Percentiles rank a stretch among this genome's conserved stretches.
Conservation (phyloP, 2,113 vertebrate genomes). For the Ceratotherium simum region DNA sequence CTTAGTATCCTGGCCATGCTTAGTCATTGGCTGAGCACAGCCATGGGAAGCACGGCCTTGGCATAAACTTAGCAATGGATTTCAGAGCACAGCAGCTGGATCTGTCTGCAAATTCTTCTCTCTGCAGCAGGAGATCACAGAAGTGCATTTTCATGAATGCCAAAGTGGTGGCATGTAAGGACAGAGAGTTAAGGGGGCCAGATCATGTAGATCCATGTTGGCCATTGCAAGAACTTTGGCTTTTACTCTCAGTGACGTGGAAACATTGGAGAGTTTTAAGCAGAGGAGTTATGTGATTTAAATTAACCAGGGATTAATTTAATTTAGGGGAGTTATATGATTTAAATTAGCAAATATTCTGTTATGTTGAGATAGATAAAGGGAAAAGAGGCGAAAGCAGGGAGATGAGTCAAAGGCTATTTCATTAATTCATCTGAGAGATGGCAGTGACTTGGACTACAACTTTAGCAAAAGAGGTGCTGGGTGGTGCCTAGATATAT, state of each 20-base stretch:
- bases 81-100: not conserved
- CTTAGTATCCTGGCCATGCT: not conserved
- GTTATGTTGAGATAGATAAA: not conserved
- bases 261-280: not conserved
- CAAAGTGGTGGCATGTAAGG: not conserved
- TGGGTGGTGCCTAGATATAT: not conserved
- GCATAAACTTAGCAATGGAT: not conserved
- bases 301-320: not conserved
- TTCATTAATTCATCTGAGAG: slow-evolving; percentile 8
- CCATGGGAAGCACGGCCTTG: not conserved
- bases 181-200: not conserved
- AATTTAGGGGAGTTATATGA: not conserved
- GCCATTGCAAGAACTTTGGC: not conserved
- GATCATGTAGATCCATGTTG: not conserved
- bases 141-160: not conserved
- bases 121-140: not conserved
- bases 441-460: not conserved
- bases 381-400: not conserved
- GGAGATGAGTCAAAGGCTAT: not conserved
- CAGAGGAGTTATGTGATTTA: not conserved
- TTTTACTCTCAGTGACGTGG: slow-evolving; percentile 3
- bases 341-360: slow-evolving; percentile 17
- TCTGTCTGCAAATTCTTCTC: not conserved
- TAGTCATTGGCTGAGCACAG: not conserved
- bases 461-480: not conserved